A percentile compares a stretch with the other conserved stretches of the same genome.
These are phyloP conservation scores for Acromyrmex heyeri DNA, from an alignment of 1,140 invertebrate genomes.

Conservation along the genomic window DNA sequence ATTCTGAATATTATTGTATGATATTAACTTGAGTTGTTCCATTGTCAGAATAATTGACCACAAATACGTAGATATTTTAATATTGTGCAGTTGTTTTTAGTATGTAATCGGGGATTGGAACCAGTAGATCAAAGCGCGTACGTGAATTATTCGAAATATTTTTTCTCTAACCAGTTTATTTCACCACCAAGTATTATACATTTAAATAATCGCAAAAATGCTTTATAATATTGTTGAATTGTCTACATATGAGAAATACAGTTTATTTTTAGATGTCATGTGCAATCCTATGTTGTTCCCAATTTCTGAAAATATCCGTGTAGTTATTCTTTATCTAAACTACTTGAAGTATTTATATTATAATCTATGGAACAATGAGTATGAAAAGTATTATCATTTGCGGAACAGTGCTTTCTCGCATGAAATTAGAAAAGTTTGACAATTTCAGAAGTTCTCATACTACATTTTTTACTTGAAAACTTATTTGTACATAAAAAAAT, in stretches of 20 bases:
- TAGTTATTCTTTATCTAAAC: not conserved
- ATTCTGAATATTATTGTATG: constrained; percentile 42
- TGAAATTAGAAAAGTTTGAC: not conserved
- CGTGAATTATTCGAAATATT: constrained; percentile 29
- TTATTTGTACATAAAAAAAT: not conserved
- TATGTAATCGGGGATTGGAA: constrained; percentile 32
- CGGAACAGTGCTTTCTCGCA: not conserved
- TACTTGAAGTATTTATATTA: not conserved
- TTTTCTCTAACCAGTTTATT: constrained; percentile 29
- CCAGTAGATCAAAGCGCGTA: constrained; percentile 40
- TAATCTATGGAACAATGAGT: not conserved
- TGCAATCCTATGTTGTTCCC: not conserved
- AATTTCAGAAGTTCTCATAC: not conserved
- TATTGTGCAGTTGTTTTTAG: constrained; percentile 23
- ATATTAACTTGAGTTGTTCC: constrained; percentile 36
- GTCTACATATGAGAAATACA: not conserved
- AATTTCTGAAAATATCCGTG: not conserved
- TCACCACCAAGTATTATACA: constrained; percentile 1
- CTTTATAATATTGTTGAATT: constrained; percentile 9
- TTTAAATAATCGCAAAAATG: constrained; percentile 21
- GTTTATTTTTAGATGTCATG: constrained; percentile 16
- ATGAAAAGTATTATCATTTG: not conserved
- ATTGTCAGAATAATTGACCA: constrained; percentile 43
- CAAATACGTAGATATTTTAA: constrained; percentile 36
- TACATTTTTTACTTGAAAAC: not conserved